These are phyloP conservation scores for Molossus molossus DNA, from an alignment of 2,797 vertebrate genomes.

Conservation along the genomic window DNA sequence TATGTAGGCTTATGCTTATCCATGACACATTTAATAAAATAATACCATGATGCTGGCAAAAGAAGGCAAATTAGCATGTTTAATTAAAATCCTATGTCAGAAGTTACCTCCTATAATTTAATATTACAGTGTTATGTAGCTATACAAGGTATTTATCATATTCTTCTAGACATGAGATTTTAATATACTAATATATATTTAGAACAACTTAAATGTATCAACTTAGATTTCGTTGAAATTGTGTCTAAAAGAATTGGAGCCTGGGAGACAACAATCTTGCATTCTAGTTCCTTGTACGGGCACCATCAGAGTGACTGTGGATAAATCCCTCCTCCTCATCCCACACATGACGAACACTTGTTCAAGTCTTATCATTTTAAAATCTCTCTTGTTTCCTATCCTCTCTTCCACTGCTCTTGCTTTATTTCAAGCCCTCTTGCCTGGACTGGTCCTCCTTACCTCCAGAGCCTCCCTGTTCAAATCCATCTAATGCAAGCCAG, in stretches of 20 bases:
- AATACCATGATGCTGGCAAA: constrained; percentile 41
- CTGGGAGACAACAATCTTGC: neutral
- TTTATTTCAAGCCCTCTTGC: constrained; percentile 24
- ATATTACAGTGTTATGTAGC: neutral
- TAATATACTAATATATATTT: constrained; percentile 43
- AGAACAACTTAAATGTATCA: constrained; percentile 42
- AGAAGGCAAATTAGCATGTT: constrained; percentile 68
- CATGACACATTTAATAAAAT: constrained; percentile 78
- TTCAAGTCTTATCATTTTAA: neutral
- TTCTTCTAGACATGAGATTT: neutral
- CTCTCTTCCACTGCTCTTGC: neutral
- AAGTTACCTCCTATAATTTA: constrained; percentile 57
- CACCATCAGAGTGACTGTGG: neutral
- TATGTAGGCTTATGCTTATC: constrained; percentile 56
- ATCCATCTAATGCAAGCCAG: neutral
- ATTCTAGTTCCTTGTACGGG: neutral
- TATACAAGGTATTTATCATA: neutral
- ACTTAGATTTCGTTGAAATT: neutral
- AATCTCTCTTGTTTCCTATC: neutral
- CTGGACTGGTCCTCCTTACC: neutral
- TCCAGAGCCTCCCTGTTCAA: neutral
- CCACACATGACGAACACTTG: neutral
- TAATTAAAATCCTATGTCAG: constrained; percentile 74
- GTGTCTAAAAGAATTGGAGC: neutral
- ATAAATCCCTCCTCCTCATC: neutral